Conservation (phyloP, 2,797 vertebrate genomes). For the Sebastes minor region DNA sequence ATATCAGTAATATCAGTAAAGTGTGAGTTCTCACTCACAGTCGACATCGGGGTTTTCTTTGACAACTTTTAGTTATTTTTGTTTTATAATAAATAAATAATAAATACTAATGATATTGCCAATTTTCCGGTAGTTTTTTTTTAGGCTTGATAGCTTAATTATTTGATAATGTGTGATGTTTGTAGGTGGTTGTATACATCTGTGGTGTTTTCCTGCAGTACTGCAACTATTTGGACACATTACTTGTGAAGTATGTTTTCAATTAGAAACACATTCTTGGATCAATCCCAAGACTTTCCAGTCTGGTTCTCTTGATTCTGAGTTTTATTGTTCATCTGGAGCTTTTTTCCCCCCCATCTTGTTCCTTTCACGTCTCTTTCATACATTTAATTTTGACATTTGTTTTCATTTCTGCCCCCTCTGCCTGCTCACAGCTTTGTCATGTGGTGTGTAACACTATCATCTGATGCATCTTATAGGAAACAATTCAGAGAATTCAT, state of each 20-base stretch:
- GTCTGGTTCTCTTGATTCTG: background rate
- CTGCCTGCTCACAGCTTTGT: background rate
- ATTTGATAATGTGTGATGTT: background rate
- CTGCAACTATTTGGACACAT: background rate
- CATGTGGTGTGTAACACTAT: background rate
- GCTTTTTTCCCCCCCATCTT: background rate
- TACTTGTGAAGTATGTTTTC: background rate
- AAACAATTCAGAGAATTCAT: background rate
- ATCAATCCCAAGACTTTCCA: background rate
- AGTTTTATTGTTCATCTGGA: background rate
- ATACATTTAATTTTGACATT: background rate
- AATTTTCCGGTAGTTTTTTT: background rate
- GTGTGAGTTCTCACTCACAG: too few species aligned
- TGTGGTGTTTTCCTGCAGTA: background rate
- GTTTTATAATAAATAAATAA: too few species aligned
- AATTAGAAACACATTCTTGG: slow-evolving; percentile 1
- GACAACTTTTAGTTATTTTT: too few species aligned
- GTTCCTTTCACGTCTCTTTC: background rate
- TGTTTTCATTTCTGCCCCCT: background rate
- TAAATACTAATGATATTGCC: too few species aligned
- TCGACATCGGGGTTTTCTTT: too few species aligned
- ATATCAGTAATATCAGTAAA: too few species aligned
- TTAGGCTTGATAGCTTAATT: background rate
- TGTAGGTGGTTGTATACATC: background rate
- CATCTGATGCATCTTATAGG: background rate